These are phyloP conservation scores for Erethizon dorsatum DNA, from an alignment of 2,797 vertebrate species.

Conservation along the genomic window DNA sequence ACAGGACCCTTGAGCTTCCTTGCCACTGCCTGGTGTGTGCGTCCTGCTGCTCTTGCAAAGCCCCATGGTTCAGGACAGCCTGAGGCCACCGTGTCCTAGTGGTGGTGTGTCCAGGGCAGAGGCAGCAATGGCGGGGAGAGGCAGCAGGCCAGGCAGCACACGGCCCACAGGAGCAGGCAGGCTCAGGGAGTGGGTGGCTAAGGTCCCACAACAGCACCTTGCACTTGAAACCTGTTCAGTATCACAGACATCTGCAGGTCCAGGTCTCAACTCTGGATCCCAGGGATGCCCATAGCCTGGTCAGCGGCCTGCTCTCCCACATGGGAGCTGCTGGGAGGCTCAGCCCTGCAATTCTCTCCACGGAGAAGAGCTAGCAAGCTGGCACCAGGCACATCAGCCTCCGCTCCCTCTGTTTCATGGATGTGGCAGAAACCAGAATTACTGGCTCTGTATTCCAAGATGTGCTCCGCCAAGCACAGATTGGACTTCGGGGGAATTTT, in stretches of 20 bases:
- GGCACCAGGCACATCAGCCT: not conserved
- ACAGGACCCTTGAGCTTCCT: not conserved
- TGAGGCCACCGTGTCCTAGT: too few species aligned
- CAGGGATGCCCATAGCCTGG: not conserved
- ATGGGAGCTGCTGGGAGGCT: too few species aligned
- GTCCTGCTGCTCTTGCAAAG: not conserved
- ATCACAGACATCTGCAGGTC: not conserved
- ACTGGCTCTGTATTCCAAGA: not conserved
- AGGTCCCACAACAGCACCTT: not conserved
- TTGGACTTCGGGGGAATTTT: not conserved
- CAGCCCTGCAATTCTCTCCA: fast-evolving
- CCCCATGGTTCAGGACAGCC: not conserved
- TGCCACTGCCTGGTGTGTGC: not conserved
- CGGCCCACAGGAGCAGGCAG: not conserved
- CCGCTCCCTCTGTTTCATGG: not conserved
- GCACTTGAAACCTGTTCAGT: not conserved
- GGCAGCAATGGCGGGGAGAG: not conserved
- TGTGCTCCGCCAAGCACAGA: not conserved
- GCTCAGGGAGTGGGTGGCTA: not conserved
- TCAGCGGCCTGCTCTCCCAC: not conserved
- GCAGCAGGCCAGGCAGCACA: too few species aligned
- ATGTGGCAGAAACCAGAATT: not conserved
- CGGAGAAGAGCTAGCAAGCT: too few species aligned
- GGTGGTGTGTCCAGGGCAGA: not conserved
- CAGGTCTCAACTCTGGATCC: not conserved